These are phyloP conservation scores for Acromyrmex heyeri DNA, from an alignment of 1,140 invertebrate genomes.

Conservation along the genomic window DNA sequence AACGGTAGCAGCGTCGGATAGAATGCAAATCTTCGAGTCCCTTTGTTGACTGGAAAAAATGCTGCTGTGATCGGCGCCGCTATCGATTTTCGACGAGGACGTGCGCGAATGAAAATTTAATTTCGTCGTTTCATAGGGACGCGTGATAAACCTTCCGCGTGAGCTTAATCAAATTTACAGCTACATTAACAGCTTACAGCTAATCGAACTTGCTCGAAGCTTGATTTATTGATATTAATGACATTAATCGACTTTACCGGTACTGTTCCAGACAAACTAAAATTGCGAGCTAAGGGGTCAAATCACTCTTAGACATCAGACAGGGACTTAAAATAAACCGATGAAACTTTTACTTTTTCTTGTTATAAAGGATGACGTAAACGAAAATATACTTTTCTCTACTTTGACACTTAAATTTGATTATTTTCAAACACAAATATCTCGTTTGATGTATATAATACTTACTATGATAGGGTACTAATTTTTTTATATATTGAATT, in stretches of 20 bases:
- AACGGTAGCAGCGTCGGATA: conserved; percentile 12
- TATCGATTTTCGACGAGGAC: conserved; percentile 13
- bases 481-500: background rate
- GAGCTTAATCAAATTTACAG: conserved; percentile 37
- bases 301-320: background rate
- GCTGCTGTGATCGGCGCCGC: background rate
- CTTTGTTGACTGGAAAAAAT: conserved; percentile 24
- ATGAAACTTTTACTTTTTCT: background rate
- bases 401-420: background rate
- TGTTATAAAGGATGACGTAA: background rate
- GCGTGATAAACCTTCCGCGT: background rate
- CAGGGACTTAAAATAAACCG: background rate
- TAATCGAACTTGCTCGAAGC: conserved; percentile 9
- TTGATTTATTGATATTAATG: conserved; percentile 41
- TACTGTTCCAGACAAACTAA: background rate
- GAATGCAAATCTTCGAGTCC: conserved; percentile 16
- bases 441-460: background rate
- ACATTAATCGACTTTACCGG: conserved; percentile 2
- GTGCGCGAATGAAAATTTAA: conserved; percentile 38
- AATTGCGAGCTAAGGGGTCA: background rate
- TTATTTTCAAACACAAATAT: background rate
- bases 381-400: background rate
- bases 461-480: too few species aligned
- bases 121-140: background rate
- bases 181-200: conserved; percentile 23